phyloP scores from a whole-genome alignment of 2,113 vertebrate species.

The Malurus cyaneus region DNA sequence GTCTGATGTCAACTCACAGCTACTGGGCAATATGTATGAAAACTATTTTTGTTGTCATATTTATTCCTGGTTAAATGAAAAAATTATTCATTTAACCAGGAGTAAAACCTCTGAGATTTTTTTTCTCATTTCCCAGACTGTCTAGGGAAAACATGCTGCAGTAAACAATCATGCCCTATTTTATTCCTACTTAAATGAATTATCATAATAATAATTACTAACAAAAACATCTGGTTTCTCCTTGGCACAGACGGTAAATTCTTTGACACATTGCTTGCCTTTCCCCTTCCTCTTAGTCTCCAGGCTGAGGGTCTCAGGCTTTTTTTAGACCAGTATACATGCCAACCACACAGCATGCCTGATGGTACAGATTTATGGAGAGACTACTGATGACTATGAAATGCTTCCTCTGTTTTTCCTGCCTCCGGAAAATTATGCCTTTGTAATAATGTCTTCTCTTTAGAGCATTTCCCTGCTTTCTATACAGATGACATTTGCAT shows the following conservation, averaged over 20 bases:
- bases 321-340: slow-evolving; percentile 6
- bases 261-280: slow-evolving; percentile 40
- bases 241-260: slow-evolving; percentile 39
- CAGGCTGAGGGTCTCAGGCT: slow-evolving; percentile 8
- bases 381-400: slow-evolving; percentile 1
- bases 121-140: slow-evolving; percentile 66
- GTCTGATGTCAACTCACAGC: slow-evolving; percentile 51
- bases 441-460: not conserved
- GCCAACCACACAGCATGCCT: not conserved
- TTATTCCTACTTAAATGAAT: slow-evolving; percentile 78
- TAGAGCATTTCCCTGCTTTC: slow-evolving; percentile 30
- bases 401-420: not conserved
- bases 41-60: slow-evolving; percentile 62
- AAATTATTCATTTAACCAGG: slow-evolving; percentile 71
- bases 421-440: not conserved
- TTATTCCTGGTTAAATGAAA: slow-evolving; percentile 72
- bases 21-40: slow-evolving; percentile 32
- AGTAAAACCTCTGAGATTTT: slow-evolving; percentile 74
- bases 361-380: not conserved
- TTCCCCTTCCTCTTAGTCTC: slow-evolving; percentile 22
- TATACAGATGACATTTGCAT: slow-evolving; percentile 15
- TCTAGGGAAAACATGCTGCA: slow-evolving; percentile 70
- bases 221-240: slow-evolving; percentile 74
- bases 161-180: slow-evolving; percentile 77
- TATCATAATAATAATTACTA: slow-evolving; percentile 78